Evolutionary conservation across 2,113 vertebrate species (phyloP), one percentile per base, ranked within the genome.

Genomic region (Tragelaphus strepsiceros): DNA sequence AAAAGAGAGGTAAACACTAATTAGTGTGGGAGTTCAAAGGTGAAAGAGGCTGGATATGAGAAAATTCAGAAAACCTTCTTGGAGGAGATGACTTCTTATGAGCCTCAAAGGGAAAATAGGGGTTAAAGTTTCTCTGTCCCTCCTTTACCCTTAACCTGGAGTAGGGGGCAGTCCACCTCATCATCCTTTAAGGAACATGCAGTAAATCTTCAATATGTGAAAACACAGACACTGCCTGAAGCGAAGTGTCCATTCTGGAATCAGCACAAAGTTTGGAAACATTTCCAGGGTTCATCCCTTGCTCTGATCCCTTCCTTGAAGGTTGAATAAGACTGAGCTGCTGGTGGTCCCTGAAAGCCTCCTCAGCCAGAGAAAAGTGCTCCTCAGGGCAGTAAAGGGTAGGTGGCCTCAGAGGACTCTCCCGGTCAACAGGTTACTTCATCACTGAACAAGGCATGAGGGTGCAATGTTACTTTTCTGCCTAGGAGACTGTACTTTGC

Each of bases 61-160:
- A 3, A 6, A 53, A 81, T 3, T 46, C 53, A 46, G 61, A 46
- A 89, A 58, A 78, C 16, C 59, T 56, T 84, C 2, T 4, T 43
- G 43, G 14, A 96, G 51, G 32, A 54, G 32, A 22, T 59, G 24
- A 32, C 35, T 62, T 39, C 54, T 71, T 78, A 16, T 16, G 5
- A 67, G 32, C 15, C 59, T 91, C 39, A 59, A 58, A 74, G 80
- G 71, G 88, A 84, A 95, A 49, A 58, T 39, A 77, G 22, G 21
- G 64, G 9, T 13, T 32, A 26, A 16, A 4, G n/a, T 14, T 30
- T 35, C 59, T 43, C n/a, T 26, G 8, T 43, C 7, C 9, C 26
- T 92, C 17, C 49, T 56, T 35, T 59, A 14, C 35, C 26, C n/a
- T 74, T 51, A 19, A 12, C 32, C 9, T 82, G 39, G 26, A 6